A percentile compares a stretch with the other conserved stretches of the same genome.
Conservation (phyloP, 1,140 invertebrate species). For the Maniola jurtina region DNA sequence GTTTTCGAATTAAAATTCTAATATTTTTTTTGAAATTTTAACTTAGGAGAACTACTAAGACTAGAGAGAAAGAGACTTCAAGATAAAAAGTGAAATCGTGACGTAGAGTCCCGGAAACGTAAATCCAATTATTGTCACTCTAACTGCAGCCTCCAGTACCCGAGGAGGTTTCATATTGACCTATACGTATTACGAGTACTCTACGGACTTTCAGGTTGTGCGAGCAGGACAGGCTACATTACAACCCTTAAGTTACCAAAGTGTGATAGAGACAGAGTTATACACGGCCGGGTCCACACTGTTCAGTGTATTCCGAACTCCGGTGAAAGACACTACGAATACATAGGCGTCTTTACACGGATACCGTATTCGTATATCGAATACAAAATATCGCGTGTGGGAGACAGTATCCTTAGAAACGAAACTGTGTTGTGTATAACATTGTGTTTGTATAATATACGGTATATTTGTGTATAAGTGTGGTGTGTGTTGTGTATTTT, state of each 20-base stretch:
- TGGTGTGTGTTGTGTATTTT: constrained; percentile 29
- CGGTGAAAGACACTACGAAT: constrained; percentile 38
- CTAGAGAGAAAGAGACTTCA: not conserved
- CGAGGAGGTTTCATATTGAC: constrained; percentile 76
- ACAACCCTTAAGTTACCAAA: constrained; percentile 28
- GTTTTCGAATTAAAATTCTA: no score
- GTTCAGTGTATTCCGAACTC: constrained; percentile 62
- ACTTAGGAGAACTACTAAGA: not conserved
- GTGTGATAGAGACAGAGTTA: constrained; percentile 47
- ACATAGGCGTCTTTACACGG: constrained; percentile 28
- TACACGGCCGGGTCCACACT: constrained; percentile 56
- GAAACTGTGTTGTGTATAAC: constrained; percentile 27
- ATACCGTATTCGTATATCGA: constrained; percentile 20
- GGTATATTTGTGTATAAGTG: constrained; percentile 20
- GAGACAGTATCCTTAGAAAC: constrained; percentile 23
- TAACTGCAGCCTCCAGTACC: constrained; percentile 73
- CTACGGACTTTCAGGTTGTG: constrained; percentile 68
- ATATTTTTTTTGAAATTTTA: no score
- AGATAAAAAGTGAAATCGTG: constrained; percentile 7
- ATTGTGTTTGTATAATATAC: constrained; percentile 13
- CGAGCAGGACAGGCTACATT: constrained; percentile 43
- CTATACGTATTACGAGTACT: constrained; percentile 75
- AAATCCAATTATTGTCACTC: constrained; percentile 43
- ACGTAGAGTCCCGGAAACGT: constrained; percentile 14
- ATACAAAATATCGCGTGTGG: constrained; percentile 27